These are phyloP conservation scores for Sipunculus nudus DNA, from an alignment of 2,888 invertebrate species.

Conservation along the genomic window DNA sequence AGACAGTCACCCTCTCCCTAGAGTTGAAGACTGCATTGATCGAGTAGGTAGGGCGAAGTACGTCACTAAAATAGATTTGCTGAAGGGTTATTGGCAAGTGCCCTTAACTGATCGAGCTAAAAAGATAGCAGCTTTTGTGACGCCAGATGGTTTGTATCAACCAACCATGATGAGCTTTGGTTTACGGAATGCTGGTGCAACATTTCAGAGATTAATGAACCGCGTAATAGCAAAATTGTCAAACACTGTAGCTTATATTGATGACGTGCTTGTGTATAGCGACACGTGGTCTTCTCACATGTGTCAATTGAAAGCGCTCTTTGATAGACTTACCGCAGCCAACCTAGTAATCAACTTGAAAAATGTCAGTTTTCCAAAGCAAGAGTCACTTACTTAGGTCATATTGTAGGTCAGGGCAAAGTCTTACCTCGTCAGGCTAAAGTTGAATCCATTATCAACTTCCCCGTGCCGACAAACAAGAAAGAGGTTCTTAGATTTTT, in stretches of 20 bases:
- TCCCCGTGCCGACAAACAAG: slow-evolving; percentile 7
- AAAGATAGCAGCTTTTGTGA: too few species aligned
- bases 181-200: neutral
- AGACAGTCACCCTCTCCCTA: slow-evolving; percentile 40
- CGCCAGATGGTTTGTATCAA: too few species aligned
- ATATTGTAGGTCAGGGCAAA: slow-evolving; percentile 25
- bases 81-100: slow-evolving; percentile 37
- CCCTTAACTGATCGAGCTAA: too few species aligned
- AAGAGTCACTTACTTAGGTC: slow-evolving; percentile 34
- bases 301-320: neutral
- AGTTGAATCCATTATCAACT: slow-evolving; percentile 6
- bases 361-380: slow-evolving; percentile 24
- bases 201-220: slow-evolving; percentile 2
- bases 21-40: slow-evolving; percentile 44
- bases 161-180: too few species aligned
- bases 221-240: neutral
- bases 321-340: neutral
- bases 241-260: neutral
- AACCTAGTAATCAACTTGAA: slow-evolving; percentile 8
- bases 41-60: slow-evolving; percentile 37
- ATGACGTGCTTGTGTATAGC: neutral
- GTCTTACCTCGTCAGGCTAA: slow-evolving; percentile 18
- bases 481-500: slow-evolving; percentile 16
- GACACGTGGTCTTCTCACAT: neutral
- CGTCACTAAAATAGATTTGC: slow-evolving; percentile 40